Percentiles rank a stretch among this genome's conserved stretches.
Conservation (phyloP, 2,888 invertebrate genomes). For the Augiades crinisus region DNA sequence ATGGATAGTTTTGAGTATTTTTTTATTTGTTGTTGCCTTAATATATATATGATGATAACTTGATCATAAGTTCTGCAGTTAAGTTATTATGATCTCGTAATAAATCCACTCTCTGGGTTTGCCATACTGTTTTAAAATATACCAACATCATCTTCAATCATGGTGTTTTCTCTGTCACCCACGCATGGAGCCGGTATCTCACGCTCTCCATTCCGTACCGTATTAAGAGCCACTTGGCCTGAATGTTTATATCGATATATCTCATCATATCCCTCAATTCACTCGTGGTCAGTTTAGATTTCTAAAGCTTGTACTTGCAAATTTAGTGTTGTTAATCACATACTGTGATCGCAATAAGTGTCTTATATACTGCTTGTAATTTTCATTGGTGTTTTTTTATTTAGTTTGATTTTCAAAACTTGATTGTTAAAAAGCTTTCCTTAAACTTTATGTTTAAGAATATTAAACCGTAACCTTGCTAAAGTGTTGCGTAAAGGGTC, state of each 20-base stretch:
- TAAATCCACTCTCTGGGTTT: conserved; percentile 14
- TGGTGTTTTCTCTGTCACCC: conserved; percentile 35
- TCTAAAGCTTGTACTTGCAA: conserved; percentile 1
- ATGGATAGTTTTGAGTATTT: no score
- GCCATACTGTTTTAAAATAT: conserved; percentile 20
- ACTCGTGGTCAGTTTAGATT: conserved; percentile 8
- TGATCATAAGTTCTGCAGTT: no score
- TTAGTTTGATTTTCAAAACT: no score
- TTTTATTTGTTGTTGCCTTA: no score
- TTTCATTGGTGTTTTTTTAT: no score
- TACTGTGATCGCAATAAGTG: no score
- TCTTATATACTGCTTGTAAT: no score
- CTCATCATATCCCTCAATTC: conserved; percentile 5
- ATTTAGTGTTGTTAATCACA: no score
- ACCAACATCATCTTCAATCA: conserved; percentile 30
- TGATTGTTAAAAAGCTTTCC: not conserved
- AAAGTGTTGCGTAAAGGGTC: conserved; percentile 16
- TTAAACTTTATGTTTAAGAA: not conserved
- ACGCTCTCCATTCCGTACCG: conserved; percentile 27
- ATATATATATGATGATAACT: no score
- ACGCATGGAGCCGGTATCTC: conserved; percentile 31
- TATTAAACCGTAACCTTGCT: not conserved
- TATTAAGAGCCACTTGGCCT: conserved; percentile 21
- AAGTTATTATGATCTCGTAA: conserved; percentile 7
- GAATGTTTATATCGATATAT: conserved; percentile 21